These are phyloP conservation scores for Esox masquinongy DNA, from an alignment of 2,797 vertebrate species.

Conservation along the genomic window DNA sequence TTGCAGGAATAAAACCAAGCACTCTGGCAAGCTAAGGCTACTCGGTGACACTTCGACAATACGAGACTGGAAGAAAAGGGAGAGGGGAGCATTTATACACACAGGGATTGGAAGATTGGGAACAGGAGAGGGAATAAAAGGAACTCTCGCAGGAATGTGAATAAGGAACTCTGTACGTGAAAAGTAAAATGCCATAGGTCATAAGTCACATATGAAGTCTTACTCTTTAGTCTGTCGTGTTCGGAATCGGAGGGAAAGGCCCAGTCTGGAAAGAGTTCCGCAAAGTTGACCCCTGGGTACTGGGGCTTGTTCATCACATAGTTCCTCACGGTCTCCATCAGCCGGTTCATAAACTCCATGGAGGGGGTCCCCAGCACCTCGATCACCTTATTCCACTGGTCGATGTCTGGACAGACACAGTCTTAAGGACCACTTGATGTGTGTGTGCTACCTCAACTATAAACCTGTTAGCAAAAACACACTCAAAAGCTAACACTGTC, in stretches of 20 bases:
- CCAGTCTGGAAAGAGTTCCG: conserved; percentile 95
- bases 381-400: conserved; percentile 99
- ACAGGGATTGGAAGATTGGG: too few species aligned
- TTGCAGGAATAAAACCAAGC: too few species aligned
- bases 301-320: conserved; percentile 98
- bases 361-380: conserved; percentile 94
- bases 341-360: conserved; percentile 94
- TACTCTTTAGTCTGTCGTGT: conserved; percentile 95
- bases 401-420: conserved; percentile 82
- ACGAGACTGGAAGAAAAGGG: too few species aligned
- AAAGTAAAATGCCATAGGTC: background rate
- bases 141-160: background rate
- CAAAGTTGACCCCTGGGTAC: conserved; percentile 92
- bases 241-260: conserved; percentile 95
- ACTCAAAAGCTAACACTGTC: background rate
- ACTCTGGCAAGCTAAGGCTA: too few species aligned
- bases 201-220: conserved; percentile 45
- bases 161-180: background rate
- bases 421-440: conserved; percentile 6
- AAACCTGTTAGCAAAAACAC: background rate
- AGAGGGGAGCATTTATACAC: too few species aligned
- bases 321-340: conserved; percentile 97
- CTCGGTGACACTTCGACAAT: too few species aligned
- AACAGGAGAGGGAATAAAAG: background rate
- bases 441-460: conserved; percentile 7